A percentile compares a stretch with the other conserved stretches of the same genome.
These are phyloP conservation scores for Willisornis vidua DNA, from an alignment of 2,113 vertebrate genomes.

Conservation along the genomic window DNA sequence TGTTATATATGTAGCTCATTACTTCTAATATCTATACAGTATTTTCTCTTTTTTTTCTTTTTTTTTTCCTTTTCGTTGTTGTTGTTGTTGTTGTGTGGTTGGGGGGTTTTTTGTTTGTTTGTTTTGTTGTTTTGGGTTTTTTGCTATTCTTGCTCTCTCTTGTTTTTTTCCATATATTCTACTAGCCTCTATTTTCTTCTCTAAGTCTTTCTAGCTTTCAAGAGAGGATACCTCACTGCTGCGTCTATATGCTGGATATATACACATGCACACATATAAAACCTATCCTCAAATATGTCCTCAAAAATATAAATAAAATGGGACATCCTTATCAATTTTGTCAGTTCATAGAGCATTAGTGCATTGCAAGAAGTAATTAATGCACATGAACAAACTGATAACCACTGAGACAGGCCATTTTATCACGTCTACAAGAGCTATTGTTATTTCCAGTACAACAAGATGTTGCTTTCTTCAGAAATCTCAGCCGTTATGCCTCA, in stretches of 20 bases:
- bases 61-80: neutral
- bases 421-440: constrained; percentile 73
- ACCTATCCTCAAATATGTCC: neutral
- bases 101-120: too few relatives aligned
- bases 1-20: neutral
- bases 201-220: neutral
- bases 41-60: neutral
- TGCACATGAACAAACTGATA: constrained; percentile 77
- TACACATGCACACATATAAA: neutral
- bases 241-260: neutral
- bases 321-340: neutral
- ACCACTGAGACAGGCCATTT: constrained; percentile 72
- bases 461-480: constrained; percentile 60
- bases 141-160: neutral
- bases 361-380: constrained; percentile 79
- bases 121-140: neutral
- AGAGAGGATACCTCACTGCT: neutral
- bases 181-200: neutral
- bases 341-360: constrained; percentile 45
- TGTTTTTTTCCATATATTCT: neutral
- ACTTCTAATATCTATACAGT: neutral
- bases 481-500: neutral
- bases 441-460: constrained; percentile 45
- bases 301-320: neutral
- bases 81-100: too few relatives aligned